Base-by-base conservation (phyloP, 2,888 invertebrate genomes). In the Microctonus brassicae region DNA sequence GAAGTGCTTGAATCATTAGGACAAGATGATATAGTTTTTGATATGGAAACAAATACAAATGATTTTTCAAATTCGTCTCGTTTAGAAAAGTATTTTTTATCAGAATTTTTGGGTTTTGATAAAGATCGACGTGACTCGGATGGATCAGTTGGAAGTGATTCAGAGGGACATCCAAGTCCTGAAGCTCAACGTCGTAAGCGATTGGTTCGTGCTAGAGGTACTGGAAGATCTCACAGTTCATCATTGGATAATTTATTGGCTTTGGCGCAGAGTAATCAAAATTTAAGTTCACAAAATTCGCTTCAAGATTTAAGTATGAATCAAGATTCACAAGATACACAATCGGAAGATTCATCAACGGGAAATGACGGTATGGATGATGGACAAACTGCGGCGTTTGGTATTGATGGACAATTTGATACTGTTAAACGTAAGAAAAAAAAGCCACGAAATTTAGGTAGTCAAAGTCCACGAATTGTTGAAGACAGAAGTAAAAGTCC, bases 141-240 rank as follows among this genome's bases (percentile, higher is more conserved):
- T 80, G 96, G 95, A 1, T 95, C 95, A 82, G 96, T 96, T 0
- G 96, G 96, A 6, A 96, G 96, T 88, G 96, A 96, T 81, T 95
- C 95, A 83, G 96, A 96, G 84, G 96, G 96, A 0, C 91, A 93
- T 78, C 95, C 95, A 3, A 96, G 95, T 87, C 96, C 96, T 0
- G 95, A 95, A 83, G 87, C 86, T 0, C 95, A 96, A 84, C 89
- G 95, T 9, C 90, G 95, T 72, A 96, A 96, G 83, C 90, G 94
- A 42, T 87, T 95, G 71, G 95, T 95, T 0, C 90, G 95, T 13
- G 94, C 95, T 5, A 90, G 96, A 55, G 95, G 95, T 5, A 94
- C 95, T 0, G 95, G 94, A 0, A 89, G 95, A 62, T 95, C 94
- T 13, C 95, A 95, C 85, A 94, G 94, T 70, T 94, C 94, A 0